phyloP scores from a whole-genome alignment of 2,888 invertebrate genomes.

The Petrolisthes cinctipes region DNA sequence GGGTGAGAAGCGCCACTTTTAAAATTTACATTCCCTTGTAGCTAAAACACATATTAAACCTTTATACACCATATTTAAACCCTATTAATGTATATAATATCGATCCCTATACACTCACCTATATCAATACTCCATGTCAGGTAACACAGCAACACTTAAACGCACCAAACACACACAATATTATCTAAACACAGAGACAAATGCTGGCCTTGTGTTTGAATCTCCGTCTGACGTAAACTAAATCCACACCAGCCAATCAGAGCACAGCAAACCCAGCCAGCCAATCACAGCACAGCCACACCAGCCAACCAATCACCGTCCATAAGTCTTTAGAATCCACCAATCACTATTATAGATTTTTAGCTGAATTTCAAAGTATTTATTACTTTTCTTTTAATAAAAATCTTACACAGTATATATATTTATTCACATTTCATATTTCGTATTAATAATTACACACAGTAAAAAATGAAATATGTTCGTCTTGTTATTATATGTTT shows the following conservation, averaged over 20 bases:
- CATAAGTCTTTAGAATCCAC: no score
- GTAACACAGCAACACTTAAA: background rate
- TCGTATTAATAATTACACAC: no score
- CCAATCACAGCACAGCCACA: conserved; percentile 7
- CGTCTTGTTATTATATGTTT: no score
- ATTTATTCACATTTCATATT: no score
- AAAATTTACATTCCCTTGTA: background rate
- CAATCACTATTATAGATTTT: no score
- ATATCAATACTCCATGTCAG: background rate
- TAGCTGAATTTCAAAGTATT: no score
- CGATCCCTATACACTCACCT: background rate
- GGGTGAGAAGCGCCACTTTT: no score
- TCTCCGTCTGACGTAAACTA: background rate
- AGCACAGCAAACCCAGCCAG: background rate
- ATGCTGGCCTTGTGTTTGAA: background rate
- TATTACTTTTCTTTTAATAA: background rate
- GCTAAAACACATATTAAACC: background rate
- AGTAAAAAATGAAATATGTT: no score
- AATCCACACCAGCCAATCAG: conserved; percentile 25
- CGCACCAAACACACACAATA: background rate
- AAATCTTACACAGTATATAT: background rate
- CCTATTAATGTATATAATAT: background rate
- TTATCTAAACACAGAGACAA: no score
- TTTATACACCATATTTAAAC: background rate
- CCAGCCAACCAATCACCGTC: no score